phyloP scores from a whole-genome alignment of 2,888 invertebrate species.

The Teinopalpus imperialis region DNA sequence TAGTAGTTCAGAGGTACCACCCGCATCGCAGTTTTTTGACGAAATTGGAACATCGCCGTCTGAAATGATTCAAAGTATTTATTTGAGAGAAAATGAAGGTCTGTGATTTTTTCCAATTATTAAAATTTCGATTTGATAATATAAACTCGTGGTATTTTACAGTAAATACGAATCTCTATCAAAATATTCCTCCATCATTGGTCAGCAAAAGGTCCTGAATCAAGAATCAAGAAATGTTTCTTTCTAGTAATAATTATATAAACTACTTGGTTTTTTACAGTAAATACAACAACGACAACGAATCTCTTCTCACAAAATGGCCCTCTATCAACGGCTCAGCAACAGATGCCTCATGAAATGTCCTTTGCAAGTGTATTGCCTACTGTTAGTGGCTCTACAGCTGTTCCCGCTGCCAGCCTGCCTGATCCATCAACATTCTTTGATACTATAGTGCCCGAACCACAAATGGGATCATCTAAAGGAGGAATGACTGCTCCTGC shows the following conservation, averaged over 20 bases:
- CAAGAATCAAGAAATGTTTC: no score
- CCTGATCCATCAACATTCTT: constrained; percentile 78
- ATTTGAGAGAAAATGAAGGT: constrained; percentile 67
- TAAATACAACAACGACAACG: constrained; percentile 39
- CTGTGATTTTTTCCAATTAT: constrained; percentile 19
- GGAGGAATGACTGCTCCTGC: constrained; percentile 47
- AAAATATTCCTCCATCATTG: no score
- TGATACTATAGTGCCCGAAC: constrained; percentile 71
- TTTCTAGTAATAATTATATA: neutral
- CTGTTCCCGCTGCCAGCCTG: constrained; percentile 61
- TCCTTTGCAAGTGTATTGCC: constrained; percentile 59
- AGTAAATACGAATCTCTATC: no score
- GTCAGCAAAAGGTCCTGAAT: no score
- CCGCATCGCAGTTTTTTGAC: constrained; percentile 74
- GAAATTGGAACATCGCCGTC: constrained; percentile 73
- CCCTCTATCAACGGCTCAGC: constrained; percentile 54
- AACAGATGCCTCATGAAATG: constrained; percentile 51
- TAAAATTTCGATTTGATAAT: no score
- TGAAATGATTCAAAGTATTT: constrained; percentile 76
- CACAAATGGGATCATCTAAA: constrained; percentile 51
- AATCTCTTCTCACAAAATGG: constrained; percentile 52
- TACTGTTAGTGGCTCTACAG: constrained; percentile 57
- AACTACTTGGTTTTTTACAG: constrained; percentile 1
- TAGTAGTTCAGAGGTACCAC: constrained; percentile 64
- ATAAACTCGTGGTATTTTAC: no score